Base-by-base conservation (phyloP, 2,113 vertebrate genomes). In the Catagonus wagneri region DNA sequence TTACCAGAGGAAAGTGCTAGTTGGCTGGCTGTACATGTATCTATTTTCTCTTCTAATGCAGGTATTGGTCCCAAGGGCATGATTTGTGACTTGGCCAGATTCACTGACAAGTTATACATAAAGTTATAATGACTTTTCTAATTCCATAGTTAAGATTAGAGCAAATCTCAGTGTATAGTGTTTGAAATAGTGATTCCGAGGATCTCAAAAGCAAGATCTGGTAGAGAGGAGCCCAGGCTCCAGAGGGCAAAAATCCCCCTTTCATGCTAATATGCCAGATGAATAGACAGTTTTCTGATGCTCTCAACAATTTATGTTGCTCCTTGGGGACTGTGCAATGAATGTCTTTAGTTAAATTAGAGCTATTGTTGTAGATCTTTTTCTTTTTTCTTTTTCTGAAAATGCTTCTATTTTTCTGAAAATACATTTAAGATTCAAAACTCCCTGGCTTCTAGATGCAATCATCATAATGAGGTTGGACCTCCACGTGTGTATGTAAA, bases 391-490 rank as follows among this genome's bases (percentile, higher is more conserved):
- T 54, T 95, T 32, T 69, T 93, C 81, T 95, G 91, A 96, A 97
- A 96, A 93, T 86, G 50, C 44, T 54, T 65, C 93, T 93, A 76
- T 94, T 92, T 63, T 96, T 71, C 68, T 83, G 81, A 89, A 97
- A 97, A 87, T 96, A 68, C 68, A 96, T 94, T 97, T 96, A 95
- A n/a, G 94, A 96, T 97, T 96, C 95, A 97, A 78, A 97, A 92
- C 61, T 97, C 72, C 20, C 85, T 93, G 83, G 65, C 93, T 97
- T 87, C 86, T 61, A 95, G 90, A 92, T 93, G 95, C 80, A 97
- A 92, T 96, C 94, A 97, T 93, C 84, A 93, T 97, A 98, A 96
- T 96, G 96, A 97, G 91, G 71, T 93, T 96, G 86, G n/a, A 84
- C 76, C 76, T 96, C 92, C 71, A 60, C 86, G 94, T 96, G 79